Evolutionary conservation across 2,113 vertebrate species (phyloP).

Genomic region (Lates calcarifer): DNA sequence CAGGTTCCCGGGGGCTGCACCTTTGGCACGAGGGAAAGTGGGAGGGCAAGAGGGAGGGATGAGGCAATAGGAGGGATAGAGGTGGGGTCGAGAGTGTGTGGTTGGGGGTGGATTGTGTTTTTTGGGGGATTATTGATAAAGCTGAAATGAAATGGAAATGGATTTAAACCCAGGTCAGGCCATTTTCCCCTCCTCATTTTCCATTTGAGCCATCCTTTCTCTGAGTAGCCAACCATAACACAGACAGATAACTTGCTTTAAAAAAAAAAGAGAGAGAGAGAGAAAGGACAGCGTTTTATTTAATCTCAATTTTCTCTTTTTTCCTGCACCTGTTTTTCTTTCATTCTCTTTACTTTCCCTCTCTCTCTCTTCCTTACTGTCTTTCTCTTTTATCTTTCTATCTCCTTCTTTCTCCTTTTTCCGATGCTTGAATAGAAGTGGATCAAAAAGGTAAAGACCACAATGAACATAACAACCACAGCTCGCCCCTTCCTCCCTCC

Average conservation of each 20-base stretch:
- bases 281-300: constrained; percentile 88
- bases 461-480: constrained; percentile 92
- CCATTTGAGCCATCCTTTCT: constrained; percentile 84
- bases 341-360: constrained; percentile 88
- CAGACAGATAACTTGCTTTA: constrained; percentile 82
- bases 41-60: constrained; percentile 33
- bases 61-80: constrained; percentile 55
- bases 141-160: constrained; percentile 76
- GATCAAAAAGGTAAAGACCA: constrained; percentile 99
- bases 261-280: constrained; percentile 66
- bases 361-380: constrained; percentile 84
- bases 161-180: constrained; percentile 79
- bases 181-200: constrained; percentile 83
- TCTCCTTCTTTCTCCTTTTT: constrained; percentile 92
- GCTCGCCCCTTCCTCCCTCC: constrained; percentile 82
- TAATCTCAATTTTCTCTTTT: constrained; percentile 96
- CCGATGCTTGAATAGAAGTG: constrained; percentile 99
- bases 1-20: constrained; percentile 69
- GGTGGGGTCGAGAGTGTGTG: constrained; percentile 71
- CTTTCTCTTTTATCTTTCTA: constrained; percentile 84
- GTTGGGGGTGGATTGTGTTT: constrained; percentile 72
- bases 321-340: constrained; percentile 90
- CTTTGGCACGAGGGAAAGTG: constrained; percentile 19
- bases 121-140: constrained; percentile 76
- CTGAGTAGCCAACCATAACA: constrained; percentile 81